These are phyloP conservation scores for Drosophila rhopaloa DNA, from an alignment of 1,140 invertebrate genomes.

Conservation along the genomic window DNA sequence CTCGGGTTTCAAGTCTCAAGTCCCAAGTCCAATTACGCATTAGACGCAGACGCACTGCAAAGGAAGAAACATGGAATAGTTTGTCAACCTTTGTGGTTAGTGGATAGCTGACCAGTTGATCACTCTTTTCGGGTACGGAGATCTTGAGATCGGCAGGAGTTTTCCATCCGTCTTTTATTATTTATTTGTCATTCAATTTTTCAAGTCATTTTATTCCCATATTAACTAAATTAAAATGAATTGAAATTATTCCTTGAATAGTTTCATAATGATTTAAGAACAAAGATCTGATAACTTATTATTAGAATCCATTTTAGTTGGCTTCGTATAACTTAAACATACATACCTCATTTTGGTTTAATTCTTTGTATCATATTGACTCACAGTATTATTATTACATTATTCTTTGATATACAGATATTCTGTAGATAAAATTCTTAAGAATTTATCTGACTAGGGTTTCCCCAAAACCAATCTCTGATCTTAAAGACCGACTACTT, in stretches of 20 bases:
- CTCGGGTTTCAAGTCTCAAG: conserved; percentile 35
- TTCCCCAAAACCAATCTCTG: not conserved
- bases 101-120: not conserved
- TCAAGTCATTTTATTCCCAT: no score
- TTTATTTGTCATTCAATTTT: not conserved
- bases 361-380: no score
- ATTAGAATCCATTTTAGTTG: no score
- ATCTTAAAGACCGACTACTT: not conserved
- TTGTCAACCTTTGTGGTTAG: conserved; percentile 19
- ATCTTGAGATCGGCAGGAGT: not conserved
- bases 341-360: no score
- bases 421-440: not conserved
- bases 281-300: no score
- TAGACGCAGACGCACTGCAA: conserved; percentile 13
- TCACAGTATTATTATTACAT: no score
- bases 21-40: conserved; percentile 43
- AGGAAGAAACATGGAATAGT: conserved; percentile 23
- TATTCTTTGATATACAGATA: no score
- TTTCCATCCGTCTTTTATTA: not conserved
- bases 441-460: not conserved
- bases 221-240: no score
- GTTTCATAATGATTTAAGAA: no score
- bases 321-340: no score
- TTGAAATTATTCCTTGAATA: no score
- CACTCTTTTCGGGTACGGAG: not conserved